These are phyloP conservation scores for Brachyptera putata DNA, from an alignment of 2,888 invertebrate species.

Conservation along the genomic window DNA sequence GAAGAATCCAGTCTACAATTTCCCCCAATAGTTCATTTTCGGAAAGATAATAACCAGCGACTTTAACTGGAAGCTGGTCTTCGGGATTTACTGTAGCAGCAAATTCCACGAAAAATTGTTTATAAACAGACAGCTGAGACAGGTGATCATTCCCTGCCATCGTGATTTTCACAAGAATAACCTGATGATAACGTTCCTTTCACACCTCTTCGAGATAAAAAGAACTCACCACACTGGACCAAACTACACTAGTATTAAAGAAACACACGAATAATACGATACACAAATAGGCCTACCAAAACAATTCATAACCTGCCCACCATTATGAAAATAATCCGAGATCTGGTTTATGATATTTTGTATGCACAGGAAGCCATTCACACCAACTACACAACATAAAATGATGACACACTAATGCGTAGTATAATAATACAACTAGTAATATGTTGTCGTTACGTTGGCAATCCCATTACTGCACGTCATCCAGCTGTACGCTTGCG, in stretches of 20 bases:
- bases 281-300: too few species aligned
- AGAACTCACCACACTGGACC: not conserved
- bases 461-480: too few species aligned
- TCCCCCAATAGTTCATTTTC: conserved; percentile 68
- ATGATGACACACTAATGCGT: too few species aligned
- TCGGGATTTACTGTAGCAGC: conserved; percentile 62
- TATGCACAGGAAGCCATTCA: too few species aligned
- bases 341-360: too few species aligned
- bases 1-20: conserved; percentile 69
- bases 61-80: conserved; percentile 70
- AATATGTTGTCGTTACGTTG: too few species aligned
- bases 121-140: conserved; percentile 51
- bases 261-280: too few species aligned
- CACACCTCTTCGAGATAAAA: not conserved
- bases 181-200: not conserved
- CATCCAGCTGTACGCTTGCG: too few species aligned
- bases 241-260: too few species aligned
- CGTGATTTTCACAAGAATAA: conserved; percentile 21
- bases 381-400: too few species aligned
- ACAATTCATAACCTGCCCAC: too few species aligned
- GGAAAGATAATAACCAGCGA: conserved; percentile 63
- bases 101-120: conserved; percentile 68
- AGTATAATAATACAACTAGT: too few species aligned
- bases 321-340: not conserved
- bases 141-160: conserved; percentile 56